phyloP scores from a whole-genome alignment of 2,888 invertebrate species.

The Busseola fusca region DNA sequence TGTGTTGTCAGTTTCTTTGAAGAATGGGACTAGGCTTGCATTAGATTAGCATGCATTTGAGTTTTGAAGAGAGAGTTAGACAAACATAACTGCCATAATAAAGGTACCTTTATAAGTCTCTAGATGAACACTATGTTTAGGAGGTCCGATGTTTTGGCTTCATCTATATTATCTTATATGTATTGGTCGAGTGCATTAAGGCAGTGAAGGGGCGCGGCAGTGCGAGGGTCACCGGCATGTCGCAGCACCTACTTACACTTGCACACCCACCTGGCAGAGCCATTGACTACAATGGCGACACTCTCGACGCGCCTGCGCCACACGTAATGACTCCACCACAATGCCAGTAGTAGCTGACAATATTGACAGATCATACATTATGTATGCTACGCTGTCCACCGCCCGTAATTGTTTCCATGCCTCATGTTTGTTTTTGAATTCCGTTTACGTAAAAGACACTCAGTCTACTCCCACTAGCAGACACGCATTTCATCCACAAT shows the following conservation, averaged over 20 bases:
- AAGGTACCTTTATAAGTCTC: background rate
- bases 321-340: conserved; percentile 81
- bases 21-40: conserved; percentile 18
- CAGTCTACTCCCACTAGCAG: conserved; percentile 41
- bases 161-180: background rate
- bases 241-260: conserved; percentile 80
- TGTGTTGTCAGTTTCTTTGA: conserved; percentile 27
- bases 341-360: conserved; percentile 82
- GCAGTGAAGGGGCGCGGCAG: conserved; percentile 46
- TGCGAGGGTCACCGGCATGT: conserved; percentile 78
- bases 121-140: background rate
- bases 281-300: conserved; percentile 86
- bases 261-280: conserved; percentile 85
- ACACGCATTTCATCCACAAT: conserved; percentile 55
- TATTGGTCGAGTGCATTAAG: conserved; percentile 27
- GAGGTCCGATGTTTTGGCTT: background rate
- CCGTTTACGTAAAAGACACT: conserved; percentile 65
- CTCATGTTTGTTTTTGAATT: conserved; percentile 68
- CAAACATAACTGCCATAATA: background rate
- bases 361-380: conserved; percentile 82
- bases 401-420: conserved; percentile 76
- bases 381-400: conserved; percentile 74
- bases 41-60: conserved; percentile 19
- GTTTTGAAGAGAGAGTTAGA: background rate
- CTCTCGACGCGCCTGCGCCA: conserved; percentile 75